Percentiles rank a stretch among this genome's conserved stretches.
Conservation (phyloP, 2,113 vertebrate genomes). For the Hipposideros armiger region DNA sequence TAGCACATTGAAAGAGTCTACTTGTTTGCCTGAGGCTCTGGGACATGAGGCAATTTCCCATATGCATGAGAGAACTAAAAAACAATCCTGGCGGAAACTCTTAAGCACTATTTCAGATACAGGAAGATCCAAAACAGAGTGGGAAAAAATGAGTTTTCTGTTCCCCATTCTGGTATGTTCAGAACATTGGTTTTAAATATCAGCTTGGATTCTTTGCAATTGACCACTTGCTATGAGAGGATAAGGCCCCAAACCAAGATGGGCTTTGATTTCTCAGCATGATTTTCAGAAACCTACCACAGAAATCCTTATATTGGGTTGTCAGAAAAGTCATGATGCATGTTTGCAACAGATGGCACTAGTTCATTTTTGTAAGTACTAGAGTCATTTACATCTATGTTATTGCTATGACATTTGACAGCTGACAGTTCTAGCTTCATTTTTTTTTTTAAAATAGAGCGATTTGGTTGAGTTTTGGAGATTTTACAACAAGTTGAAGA, state of each 20-base stretch:
- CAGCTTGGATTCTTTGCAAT: not conserved
- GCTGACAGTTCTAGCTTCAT: no score
- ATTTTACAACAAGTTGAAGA: no score
- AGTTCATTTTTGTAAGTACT: no score
- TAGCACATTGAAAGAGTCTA: not conserved
- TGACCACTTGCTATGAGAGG: not conserved
- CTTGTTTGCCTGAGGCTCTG: not conserved
- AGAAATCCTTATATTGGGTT: not conserved
- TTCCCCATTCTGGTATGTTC: not conserved
- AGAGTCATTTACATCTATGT: no score
- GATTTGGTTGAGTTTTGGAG: no score
- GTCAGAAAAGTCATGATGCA: no score
- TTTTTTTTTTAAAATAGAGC: no score
- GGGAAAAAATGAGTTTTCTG: not conserved
- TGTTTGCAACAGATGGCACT: no score
- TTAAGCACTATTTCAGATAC: not conserved
- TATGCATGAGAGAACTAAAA: not conserved
- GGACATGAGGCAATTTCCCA: not conserved
- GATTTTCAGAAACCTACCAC: not conserved
- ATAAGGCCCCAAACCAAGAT: not conserved
- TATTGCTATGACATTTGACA: no score
- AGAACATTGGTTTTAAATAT: not conserved
- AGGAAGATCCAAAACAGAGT: not conserved
- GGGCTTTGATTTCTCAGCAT: not conserved
- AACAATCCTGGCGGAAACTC: not conserved